Evolutionary conservation across 2,888 invertebrate genomes (phyloP).

Genomic region (Cynaeus angustus): DNA sequence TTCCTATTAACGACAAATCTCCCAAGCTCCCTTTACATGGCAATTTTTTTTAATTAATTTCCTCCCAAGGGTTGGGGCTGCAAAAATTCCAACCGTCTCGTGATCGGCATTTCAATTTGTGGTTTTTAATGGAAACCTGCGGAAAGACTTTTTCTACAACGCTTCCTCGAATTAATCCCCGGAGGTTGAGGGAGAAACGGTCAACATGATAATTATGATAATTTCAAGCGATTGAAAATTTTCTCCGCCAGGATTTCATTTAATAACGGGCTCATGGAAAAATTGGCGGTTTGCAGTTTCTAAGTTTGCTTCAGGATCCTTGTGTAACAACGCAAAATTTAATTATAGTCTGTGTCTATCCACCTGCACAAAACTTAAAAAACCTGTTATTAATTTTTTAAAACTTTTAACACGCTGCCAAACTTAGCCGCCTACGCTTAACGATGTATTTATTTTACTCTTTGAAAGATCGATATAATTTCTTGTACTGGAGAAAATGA

Average conservation of each 20-base stretch:
- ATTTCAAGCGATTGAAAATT: slow-evolving; percentile 17
- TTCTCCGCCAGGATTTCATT: slow-evolving; percentile 16
- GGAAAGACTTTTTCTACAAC: slow-evolving; percentile 37
- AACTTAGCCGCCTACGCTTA: too few species aligned
- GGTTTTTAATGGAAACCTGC: slow-evolving; percentile 41
- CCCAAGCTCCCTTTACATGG: slow-evolving; percentile 28
- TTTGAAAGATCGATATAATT: background rate
- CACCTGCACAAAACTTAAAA: too few species aligned
- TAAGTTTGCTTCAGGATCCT: too few species aligned
- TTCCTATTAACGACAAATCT: too few species aligned
- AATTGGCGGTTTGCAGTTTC: background rate
- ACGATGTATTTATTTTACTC: background rate
- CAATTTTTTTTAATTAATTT: slow-evolving; percentile 37
- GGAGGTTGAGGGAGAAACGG: slow-evolving; percentile 21
- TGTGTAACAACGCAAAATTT: too few species aligned
- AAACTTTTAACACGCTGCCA: too few species aligned
- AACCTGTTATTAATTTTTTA: too few species aligned
- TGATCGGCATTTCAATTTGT: slow-evolving; percentile 44
- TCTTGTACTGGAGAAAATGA: background rate
- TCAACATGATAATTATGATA: slow-evolving; percentile 32
- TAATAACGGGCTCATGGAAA: slow-evolving; percentile 16
- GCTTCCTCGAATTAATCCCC: slow-evolving; percentile 37
- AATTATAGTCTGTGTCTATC: too few species aligned
- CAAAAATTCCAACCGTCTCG: slow-evolving; percentile 34
- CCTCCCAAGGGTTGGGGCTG: slow-evolving; percentile 10